A percentile compares a stretch with the other conserved stretches of the same genome.
Evolutionary conservation across 2,797 vertebrate species (phyloP).

Genomic region (Poecilia gillii): DNA sequence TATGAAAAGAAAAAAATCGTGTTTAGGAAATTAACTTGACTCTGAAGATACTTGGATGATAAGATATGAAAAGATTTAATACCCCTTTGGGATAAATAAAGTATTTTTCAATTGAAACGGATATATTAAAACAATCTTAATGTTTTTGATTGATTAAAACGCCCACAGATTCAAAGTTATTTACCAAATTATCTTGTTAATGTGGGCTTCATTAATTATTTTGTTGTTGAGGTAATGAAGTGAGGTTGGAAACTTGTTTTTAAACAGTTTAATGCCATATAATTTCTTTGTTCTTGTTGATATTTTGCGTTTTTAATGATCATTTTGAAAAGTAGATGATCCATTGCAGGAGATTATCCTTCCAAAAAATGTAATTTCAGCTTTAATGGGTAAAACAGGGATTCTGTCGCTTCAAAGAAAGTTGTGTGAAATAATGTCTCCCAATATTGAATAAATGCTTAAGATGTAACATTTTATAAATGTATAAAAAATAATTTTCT

Average conservation of each 20-base stretch:
- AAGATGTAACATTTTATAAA: background rate
- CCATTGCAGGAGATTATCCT: background rate
- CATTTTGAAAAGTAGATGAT: background rate
- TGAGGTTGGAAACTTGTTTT: background rate
- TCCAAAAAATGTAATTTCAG: background rate
- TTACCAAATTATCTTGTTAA: background rate
- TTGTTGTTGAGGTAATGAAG: background rate
- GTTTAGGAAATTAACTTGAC: too few species aligned
- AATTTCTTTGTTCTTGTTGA: background rate
- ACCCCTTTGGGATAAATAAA: too few species aligned
- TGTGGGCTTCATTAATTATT: background rate
- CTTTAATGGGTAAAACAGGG: background rate
- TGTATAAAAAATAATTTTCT: background rate
- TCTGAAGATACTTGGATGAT: too few species aligned
- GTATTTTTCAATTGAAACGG: too few species aligned
- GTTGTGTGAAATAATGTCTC: background rate
- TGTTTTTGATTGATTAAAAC: background rate
- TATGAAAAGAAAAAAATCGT: too few species aligned
- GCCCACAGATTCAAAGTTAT: background rate
- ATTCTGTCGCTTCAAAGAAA: background rate
- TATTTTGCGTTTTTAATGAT: background rate
- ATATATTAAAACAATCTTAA: background rate
- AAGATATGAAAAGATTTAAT: too few species aligned
- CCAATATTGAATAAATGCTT: background rate
- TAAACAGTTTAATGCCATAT: background rate